Conservation (phyloP, 2,797 vertebrate species). For the Calcarius lapponicus region DNA sequence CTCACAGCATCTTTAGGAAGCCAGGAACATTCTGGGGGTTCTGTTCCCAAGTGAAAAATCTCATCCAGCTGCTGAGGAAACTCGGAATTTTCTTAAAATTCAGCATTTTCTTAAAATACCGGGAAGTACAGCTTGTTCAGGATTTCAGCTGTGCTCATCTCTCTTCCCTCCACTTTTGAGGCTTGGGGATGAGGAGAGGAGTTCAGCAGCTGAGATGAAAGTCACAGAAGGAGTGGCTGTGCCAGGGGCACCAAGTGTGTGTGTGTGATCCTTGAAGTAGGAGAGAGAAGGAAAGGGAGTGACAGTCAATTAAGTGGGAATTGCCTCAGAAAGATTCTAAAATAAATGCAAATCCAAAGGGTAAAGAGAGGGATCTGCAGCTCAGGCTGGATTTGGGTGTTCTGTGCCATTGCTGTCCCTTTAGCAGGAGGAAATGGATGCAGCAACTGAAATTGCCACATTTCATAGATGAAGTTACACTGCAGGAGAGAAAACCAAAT, state of each 20-base stretch:
- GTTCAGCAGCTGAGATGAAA: neutral
- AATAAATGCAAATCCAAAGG: slow-evolving; percentile 57
- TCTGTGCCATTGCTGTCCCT: neutral
- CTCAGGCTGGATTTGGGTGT: slow-evolving; percentile 36
- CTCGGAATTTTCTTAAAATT: neutral
- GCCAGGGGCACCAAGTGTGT: neutral
- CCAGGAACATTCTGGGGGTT: neutral
- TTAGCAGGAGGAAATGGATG: slow-evolving; percentile 64
- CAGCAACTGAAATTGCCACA: slow-evolving; percentile 18
- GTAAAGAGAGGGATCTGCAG: slow-evolving; percentile 62
- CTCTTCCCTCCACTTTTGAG: neutral
- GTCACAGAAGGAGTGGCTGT: neutral
- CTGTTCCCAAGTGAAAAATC: neutral
- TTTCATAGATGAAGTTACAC: neutral
- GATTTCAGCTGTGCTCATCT: neutral
- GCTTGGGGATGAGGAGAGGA: neutral
- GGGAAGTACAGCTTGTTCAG: neutral
- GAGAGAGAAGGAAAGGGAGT: neutral
- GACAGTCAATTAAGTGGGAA: slow-evolving; percentile 56
- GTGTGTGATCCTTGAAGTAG: slow-evolving; percentile 9
- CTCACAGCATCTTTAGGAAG: neutral
- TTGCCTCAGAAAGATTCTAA: slow-evolving; percentile 53
- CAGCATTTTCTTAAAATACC: neutral
- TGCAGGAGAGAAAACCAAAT: neutral
- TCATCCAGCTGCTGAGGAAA: slow-evolving; percentile 7